phyloP scores from a whole-genome alignment of 64 coral and sea anemone genomes.

The Pocillopora damicornis region DNA sequence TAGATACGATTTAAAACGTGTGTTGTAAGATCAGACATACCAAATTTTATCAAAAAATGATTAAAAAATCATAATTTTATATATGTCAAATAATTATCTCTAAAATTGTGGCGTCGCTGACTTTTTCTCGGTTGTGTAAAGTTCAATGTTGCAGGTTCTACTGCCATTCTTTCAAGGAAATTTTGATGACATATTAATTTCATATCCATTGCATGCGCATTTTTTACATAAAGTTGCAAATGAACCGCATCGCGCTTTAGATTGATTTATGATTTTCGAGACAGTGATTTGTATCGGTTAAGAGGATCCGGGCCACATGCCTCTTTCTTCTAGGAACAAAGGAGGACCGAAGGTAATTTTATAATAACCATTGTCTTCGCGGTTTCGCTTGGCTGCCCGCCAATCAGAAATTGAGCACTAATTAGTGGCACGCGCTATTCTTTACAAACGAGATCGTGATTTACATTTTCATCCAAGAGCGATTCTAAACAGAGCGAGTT shows the following conservation, averaged over 20 bases:
- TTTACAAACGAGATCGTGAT: slow-evolving; percentile 11
- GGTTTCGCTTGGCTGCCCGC: slow-evolving; percentile 19
- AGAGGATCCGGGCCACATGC: slow-evolving; percentile 29
- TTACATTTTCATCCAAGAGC: slow-evolving; percentile 40
- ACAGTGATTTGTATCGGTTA: background rate
- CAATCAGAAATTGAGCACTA: slow-evolving; percentile 7
- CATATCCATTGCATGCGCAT: background rate
- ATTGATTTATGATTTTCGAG: background rate
- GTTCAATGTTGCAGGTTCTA: background rate
- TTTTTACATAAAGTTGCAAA: background rate
- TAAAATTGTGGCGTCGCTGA: background rate
- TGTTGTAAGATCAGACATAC: no score
- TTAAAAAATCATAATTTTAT: no score
- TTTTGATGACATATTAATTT: background rate
- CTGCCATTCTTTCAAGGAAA: background rate
- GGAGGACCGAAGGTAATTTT: background rate
- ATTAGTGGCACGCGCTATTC: slow-evolving; percentile 42
- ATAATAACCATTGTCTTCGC: slow-evolving; percentile 12
- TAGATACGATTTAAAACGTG: no score
- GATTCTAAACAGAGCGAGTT: slow-evolving; percentile 24
- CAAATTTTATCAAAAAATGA: no score
- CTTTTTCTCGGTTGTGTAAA: background rate
- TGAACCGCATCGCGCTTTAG: background rate
- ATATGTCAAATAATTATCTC: background rate
- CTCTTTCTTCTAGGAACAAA: slow-evolving; percentile 20